phyloP scores from a whole-genome alignment of 2,113 vertebrate genomes.

The Lasiurus cinereus region DNA sequence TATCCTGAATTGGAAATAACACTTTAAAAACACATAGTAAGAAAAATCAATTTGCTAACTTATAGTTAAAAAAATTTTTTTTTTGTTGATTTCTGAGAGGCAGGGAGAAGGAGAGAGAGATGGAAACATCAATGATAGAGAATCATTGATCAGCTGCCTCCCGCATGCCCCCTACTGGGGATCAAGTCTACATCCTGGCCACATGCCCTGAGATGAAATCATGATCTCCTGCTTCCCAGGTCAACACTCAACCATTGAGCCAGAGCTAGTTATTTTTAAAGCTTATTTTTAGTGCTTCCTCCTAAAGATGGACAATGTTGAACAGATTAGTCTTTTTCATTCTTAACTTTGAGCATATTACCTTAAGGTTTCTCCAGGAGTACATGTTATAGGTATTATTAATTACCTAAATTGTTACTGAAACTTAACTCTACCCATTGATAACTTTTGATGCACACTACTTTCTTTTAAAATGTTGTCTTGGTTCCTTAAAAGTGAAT shows the following conservation, averaged over 20 bases:
- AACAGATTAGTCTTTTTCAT: constrained; percentile 26
- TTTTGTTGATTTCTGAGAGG: background rate
- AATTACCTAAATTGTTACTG: background rate
- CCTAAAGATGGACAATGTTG: background rate
- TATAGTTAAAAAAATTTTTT: background rate
- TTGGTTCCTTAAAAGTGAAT: constrained; percentile 46
- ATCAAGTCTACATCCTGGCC: no score
- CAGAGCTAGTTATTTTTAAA: background rate
- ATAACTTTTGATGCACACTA: background rate
- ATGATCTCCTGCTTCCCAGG: no score
- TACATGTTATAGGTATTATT: background rate
- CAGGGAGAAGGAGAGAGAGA: no score
- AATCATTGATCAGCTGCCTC: no score
- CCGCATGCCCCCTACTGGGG: no score
- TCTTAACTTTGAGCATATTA: constrained; percentile 7
- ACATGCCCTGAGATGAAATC: no score
- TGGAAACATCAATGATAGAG: no score
- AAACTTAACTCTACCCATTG: background rate
- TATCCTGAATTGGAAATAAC: background rate
- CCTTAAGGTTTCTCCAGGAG: background rate
- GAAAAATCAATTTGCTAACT: background rate
- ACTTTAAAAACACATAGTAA: background rate
- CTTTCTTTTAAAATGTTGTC: constrained; percentile 43
- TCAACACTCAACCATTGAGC: no score
- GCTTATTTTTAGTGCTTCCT: constrained; percentile 26